These are phyloP conservation scores for Hystrix cristata DNA, from an alignment of 2,113 vertebrate genomes.

Conservation along the genomic window DNA sequence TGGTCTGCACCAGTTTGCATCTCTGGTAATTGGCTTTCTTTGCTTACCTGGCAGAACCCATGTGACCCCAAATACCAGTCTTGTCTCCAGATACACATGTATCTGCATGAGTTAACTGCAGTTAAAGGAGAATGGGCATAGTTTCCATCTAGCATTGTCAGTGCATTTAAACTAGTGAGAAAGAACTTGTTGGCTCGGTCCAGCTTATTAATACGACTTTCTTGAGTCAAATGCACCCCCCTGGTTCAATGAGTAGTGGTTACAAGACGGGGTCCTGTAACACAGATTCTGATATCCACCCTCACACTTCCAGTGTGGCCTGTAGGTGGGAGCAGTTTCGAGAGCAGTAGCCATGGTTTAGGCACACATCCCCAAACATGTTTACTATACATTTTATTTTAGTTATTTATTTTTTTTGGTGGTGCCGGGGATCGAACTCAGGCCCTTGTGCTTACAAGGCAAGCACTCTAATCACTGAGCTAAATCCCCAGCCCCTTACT, in stretches of 20 bases:
- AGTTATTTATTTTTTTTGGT: too few relatives aligned
- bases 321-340: not conserved
- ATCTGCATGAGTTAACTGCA: not conserved
- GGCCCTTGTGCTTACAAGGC: too few relatives aligned
- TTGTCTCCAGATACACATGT: not conserved
- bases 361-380: not conserved
- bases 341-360: not conserved
- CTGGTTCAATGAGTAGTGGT: not conserved
- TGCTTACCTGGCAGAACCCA: not conserved
- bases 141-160: not conserved
- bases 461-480: too few relatives aligned
- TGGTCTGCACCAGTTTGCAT: not conserved
- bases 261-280: not conserved
- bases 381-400: slow-evolving; percentile 51
- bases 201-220: not conserved
- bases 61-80: not conserved
- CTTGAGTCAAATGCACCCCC: not conserved
- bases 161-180: not conserved
- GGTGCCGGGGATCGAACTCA: too few relatives aligned
- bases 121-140: too few relatives aligned
- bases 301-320: not conserved
- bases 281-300: not conserved
- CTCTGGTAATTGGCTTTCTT: not conserved
- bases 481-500: too few relatives aligned
- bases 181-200: not conserved